Conservation (phyloP, 2,888 invertebrate species). For the Bimastos eiseni region DNA sequence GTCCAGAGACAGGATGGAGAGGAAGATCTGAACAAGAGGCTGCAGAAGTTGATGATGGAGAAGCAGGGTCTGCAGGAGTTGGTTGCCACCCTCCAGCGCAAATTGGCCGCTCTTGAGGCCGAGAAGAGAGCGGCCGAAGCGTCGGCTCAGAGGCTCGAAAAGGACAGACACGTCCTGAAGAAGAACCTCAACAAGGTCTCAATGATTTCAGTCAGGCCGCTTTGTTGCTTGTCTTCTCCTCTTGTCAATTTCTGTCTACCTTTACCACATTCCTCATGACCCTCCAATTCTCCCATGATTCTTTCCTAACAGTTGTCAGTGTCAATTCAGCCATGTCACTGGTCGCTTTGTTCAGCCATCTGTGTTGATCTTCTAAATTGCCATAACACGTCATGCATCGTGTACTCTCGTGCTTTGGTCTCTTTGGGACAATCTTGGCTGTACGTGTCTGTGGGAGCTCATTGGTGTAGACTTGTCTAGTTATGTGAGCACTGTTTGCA, state of each 20-base stretch:
- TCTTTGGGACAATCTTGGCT: too few relatives aligned
- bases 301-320: not conserved
- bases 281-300: too few relatives aligned
- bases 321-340: not conserved
- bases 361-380: too few relatives aligned
- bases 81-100: conserved; percentile 53
- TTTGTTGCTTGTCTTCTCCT: not conserved
- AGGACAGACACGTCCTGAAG: conserved; percentile 62
- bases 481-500: too few relatives aligned
- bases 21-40: conserved; percentile 76
- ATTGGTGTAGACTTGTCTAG: too few relatives aligned
- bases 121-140: conserved; percentile 44
- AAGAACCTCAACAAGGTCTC: conserved; percentile 62
- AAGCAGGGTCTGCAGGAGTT: conserved; percentile 33
- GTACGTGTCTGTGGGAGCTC: too few relatives aligned
- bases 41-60: conserved; percentile 74
- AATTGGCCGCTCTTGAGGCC: conserved; percentile 71
- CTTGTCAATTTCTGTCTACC: not conserved
- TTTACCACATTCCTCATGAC: not conserved
- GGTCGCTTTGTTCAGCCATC: too few relatives aligned
- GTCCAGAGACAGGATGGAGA: conserved; percentile 68
- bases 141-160: conserved; percentile 65
- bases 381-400: too few relatives aligned
- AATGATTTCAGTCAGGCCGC: not conserved
- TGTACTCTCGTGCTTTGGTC: too few relatives aligned